A percentile compares a stretch with the other conserved stretches of the same genome.
These are phyloP conservation scores for Spicauda simplicius DNA, from an alignment of 2,888 invertebrate genomes.

Conservation along the genomic window DNA sequence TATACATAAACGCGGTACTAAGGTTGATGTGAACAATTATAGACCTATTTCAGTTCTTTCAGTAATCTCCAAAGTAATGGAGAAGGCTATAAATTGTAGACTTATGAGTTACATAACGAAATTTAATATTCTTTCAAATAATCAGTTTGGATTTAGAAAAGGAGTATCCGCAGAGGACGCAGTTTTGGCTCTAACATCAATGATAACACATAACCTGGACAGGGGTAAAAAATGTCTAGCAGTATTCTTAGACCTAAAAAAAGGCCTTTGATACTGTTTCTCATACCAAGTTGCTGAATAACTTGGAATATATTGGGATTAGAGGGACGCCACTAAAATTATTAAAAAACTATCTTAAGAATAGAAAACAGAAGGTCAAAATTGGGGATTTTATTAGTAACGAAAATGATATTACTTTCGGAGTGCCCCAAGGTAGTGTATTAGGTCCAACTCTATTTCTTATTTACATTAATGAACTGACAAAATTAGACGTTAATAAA, in stretches of 20 bases:
- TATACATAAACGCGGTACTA: slow-evolving; percentile 8
- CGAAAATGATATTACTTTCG: not conserved
- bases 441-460: too few relatives aligned
- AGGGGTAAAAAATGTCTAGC: not conserved
- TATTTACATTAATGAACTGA: too few relatives aligned
- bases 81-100: not conserved
- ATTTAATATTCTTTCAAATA: not conserved
- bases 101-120: not conserved
- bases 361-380: not conserved
- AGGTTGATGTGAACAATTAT: too few relatives aligned
- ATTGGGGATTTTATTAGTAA: not conserved
- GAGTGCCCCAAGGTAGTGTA: too few relatives aligned
- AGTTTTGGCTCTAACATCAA: not conserved
- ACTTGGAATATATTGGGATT: not conserved
- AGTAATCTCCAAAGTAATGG: slow-evolving; percentile 5
- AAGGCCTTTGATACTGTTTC: slow-evolving; percentile 1
- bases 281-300: not conserved
- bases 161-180: slow-evolving; percentile 1
- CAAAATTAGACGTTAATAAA: too few relatives aligned
- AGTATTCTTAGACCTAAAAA: not conserved
- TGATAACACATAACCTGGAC: not conserved
- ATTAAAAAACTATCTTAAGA: not conserved
- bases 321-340: not conserved
- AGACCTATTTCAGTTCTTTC: slow-evolving; percentile 10
- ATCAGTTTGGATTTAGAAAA: slow-evolving; percentile 3